phyloP scores from a whole-genome alignment of 2,113 vertebrate genomes.

The Rhadina sibilatrix region DNA sequence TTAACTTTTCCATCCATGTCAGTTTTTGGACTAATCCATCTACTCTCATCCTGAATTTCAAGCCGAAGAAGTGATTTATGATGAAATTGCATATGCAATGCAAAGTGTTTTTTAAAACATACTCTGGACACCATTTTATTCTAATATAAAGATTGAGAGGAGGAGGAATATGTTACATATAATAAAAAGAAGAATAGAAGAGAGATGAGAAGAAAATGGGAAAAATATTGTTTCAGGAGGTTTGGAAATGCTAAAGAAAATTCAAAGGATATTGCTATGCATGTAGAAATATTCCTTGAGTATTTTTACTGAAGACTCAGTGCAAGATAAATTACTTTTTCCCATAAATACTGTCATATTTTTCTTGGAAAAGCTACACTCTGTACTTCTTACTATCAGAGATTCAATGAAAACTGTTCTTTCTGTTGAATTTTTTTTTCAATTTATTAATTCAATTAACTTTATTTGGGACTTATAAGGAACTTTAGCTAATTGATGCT shows the following conservation, averaged over 20 bases:
- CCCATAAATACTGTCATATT: background rate
- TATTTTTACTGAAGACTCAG: background rate
- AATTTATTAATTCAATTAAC: background rate
- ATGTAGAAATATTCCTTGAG: background rate
- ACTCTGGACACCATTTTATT: background rate
- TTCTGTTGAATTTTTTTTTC: background rate
- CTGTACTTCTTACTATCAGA: background rate
- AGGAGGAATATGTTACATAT: background rate
- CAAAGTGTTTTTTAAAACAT: background rate
- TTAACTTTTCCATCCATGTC: background rate
- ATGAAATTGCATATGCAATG: background rate
- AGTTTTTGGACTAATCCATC: background rate
- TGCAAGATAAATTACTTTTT: background rate
- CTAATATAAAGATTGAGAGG: background rate
- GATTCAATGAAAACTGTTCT: background rate
- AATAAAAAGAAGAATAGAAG: background rate
- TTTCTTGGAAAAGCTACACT: background rate
- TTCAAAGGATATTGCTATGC: background rate
- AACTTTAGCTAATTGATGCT: background rate
- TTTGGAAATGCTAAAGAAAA: background rate
- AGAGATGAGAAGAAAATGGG: background rate
- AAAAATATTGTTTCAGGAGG: background rate
- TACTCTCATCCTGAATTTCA: background rate
- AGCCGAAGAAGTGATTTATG: background rate
- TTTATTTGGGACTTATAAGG: background rate